phyloP scores from a whole-genome alignment of 2,113 vertebrate genomes.

The Motacilla tschutschensis region DNA sequence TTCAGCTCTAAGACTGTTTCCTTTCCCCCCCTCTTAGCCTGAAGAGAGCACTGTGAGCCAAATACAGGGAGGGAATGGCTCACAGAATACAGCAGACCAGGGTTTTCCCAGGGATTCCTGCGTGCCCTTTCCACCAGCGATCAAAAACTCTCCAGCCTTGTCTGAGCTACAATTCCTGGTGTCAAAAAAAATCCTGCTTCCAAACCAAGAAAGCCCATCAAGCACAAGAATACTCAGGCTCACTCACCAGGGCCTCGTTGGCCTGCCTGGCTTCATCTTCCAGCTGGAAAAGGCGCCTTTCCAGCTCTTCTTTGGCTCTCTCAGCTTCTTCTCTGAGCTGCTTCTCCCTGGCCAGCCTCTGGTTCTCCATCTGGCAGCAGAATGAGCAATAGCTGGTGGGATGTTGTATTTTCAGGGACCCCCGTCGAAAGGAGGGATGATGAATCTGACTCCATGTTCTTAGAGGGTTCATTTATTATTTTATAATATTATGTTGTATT shows the following conservation, averaged over 20 bases:
- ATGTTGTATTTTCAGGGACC: not conserved
- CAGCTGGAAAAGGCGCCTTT: slow-evolving; percentile 86
- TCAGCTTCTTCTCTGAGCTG: slow-evolving; percentile 90
- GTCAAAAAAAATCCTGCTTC: not conserved
- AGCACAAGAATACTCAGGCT: not conserved
- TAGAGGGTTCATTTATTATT: no score
- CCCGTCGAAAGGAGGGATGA: no score
- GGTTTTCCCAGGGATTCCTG: not conserved
- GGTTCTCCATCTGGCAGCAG: slow-evolving; percentile 82
- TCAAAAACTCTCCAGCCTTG: not conserved
- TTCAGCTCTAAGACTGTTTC: not conserved
- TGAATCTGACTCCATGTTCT: no score
- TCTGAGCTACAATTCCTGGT: not conserved
- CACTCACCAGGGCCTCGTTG: slow-evolving; percentile 86
- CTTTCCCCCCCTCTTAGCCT: not conserved
- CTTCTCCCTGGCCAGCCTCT: slow-evolving; percentile 88
- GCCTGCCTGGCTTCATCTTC: slow-evolving; percentile 89
- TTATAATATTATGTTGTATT: no score
- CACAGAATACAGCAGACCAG: not conserved
- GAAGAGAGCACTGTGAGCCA: not conserved
- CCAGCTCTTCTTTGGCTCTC: slow-evolving; percentile 88
- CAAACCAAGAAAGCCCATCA: not conserved
- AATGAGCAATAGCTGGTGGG: not conserved
- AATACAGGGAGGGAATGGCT: not conserved
- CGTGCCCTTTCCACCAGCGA: not conserved